Percentiles rank a stretch among this genome's conserved stretches.
Evolutionary conservation across 2,113 vertebrate species (phyloP).

Genomic region (Acanthisitta chloris): DNA sequence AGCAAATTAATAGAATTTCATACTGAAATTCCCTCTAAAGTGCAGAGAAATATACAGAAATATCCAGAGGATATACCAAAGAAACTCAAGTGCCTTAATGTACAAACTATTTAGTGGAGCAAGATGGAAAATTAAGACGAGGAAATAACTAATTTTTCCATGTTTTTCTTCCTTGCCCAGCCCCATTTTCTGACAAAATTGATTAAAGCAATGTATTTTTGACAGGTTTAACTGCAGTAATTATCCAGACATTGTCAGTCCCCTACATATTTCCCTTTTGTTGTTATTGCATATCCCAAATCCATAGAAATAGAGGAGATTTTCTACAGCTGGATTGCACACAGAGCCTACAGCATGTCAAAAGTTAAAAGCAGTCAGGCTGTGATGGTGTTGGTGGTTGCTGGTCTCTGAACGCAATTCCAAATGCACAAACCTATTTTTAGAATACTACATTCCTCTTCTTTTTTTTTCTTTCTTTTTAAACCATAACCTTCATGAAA

Average conservation of each 20-base stretch:
- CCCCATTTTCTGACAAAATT: neutral
- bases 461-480: neutral
- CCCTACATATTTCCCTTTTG: neutral
- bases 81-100: neutral
- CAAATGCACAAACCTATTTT: slow-evolving; percentile 19
- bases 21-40: neutral
- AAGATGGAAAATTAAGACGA: neutral
- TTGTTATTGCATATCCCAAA: neutral
- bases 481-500: slow-evolving; percentile 8
- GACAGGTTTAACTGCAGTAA: neutral
- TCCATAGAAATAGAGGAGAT: neutral
- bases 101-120: neutral
- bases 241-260: neutral
- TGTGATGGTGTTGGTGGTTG: neutral
- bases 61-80: too few relatives aligned
- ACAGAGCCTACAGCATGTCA: neutral
- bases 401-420: neutral
- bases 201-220: neutral
- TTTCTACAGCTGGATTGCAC: neutral
- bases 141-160: neutral
- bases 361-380: neutral
- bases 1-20: neutral
- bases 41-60: too few relatives aligned
- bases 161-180: neutral
- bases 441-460: slow-evolving; percentile 14